Percentiles rank a stretch among this genome's conserved stretches.
Conservation (phyloP, 2,888 invertebrate species). For the Saturnia japonica region DNA sequence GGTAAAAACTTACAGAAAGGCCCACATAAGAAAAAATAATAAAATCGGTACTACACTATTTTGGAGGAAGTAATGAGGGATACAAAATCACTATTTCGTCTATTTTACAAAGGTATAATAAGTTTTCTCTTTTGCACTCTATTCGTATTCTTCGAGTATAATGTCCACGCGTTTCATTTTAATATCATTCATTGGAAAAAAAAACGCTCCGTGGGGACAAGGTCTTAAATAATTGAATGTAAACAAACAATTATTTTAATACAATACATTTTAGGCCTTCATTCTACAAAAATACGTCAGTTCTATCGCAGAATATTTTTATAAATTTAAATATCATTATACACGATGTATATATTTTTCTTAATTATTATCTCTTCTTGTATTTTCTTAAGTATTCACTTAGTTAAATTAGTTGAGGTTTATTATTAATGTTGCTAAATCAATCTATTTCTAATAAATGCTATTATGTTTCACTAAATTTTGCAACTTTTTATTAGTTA, state of each 20-base stretch:
- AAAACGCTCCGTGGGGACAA: background rate
- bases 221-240: background rate
- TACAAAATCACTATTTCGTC: no score
- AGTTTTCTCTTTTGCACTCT: no score
- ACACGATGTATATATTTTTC: background rate
- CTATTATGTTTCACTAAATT: slow-evolving; percentile 9
- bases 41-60: no score
- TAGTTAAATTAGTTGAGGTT: slow-evolving; percentile 2
- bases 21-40: no score
- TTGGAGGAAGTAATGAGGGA: no score
- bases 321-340: background rate
- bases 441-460: slow-evolving; percentile 7
- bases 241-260: background rate
- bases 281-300: background rate
- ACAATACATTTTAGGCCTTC: background rate
- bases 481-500: slow-evolving; percentile 4
- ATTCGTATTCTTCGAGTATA: no score
- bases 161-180: background rate
- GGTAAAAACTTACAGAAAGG: no score
- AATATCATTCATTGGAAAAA: background rate
- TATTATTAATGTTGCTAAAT: slow-evolving; percentile 3
- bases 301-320: background rate
- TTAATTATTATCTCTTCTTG: background rate
- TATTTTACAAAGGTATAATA: no score
- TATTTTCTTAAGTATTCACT: background rate